Base-by-base conservation (phyloP, 1,140 invertebrate species). In the Metopolophium dirhodum region DNA sequence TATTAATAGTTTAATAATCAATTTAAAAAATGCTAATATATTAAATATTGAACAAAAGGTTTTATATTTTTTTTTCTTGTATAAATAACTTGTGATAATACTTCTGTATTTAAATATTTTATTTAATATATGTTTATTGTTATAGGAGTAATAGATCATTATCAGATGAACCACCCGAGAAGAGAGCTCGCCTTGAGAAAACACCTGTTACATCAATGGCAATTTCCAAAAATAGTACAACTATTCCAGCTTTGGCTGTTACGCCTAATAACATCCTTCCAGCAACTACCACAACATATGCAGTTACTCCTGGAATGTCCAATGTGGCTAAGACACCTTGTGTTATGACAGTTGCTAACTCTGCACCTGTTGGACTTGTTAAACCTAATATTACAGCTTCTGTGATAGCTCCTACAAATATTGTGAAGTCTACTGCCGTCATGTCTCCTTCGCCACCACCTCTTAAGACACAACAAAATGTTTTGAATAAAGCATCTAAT, bases 151-250 rank as follows among this genome's bases (percentile, higher is more conserved):
- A 54, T 30, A 93, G 35, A 20, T 93, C 49, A 30, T 20, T 47
- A 41, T 88, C 86, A 30, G 88, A 93, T n/a, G 94, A 94, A 87
- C 94, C 94, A 35, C 85, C 94, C 22, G 94, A 94, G 47, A 93
- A 93, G 35, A 93, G n/a, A 90, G 83, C 47, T 37, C 91, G 91
- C 26, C 47, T 93, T 93, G 91, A 93, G 41, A 91, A 91, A 91
- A 8, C 20, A 14, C n/a, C 90, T 26, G 61, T 57, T 49, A 45
- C 57, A 77, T 49, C 83, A 18, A 35, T 91, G 30, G 35, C 90
- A 47, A 37, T 30, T 57, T 54, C 68, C 11, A 93, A 85, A 89
- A 85, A 54, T 9, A 90, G 68, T 47, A 89, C 47, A 54, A 91
- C 68, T 68, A 91, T 86, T 90, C 94, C 91, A 82, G 82, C 77